Conservation (phyloP, 2,113 vertebrate genomes). For the Promerops cafer region DNA sequence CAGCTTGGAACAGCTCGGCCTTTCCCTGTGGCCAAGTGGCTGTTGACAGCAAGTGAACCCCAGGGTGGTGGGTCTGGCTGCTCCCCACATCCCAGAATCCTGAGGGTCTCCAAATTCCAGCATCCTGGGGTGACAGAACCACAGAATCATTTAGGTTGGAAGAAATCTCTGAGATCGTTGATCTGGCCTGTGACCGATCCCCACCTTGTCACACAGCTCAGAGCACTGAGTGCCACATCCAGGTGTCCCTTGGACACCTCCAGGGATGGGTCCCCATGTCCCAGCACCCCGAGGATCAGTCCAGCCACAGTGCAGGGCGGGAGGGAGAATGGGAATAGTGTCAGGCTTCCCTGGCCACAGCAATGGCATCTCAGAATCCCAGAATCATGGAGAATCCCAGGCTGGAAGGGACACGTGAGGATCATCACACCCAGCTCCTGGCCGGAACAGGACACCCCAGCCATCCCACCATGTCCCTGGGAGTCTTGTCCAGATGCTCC, state of each 20-base stretch:
- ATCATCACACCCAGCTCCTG: neutral
- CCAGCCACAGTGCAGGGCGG: fast-evolving
- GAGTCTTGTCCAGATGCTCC: no score
- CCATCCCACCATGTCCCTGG: neutral
- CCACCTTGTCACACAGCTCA: neutral
- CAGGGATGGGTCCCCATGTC: no score
- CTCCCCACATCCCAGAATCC: neutral
- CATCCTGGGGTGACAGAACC: neutral
- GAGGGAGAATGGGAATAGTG: fast-evolving
- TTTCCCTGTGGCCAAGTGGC: fast-evolving
- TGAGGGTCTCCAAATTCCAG: neutral
- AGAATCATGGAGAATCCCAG: neutral
- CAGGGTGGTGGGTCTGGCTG: neutral
- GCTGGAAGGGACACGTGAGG: neutral
- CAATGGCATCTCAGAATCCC: neutral
- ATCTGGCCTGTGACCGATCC: fast-evolving
- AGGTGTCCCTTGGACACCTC: neutral
- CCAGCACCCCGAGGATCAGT: neutral
- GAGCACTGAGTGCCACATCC: neutral
- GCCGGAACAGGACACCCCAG: neutral
- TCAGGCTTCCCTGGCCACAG: neutral
- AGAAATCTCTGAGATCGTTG: neutral
- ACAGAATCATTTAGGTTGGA: neutral
- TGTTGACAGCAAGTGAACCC: neutral
- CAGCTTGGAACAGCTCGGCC: neutral